Evolutionary conservation across 2,888 invertebrate species (phyloP).

Genomic region (Esperia sulphurella): DNA sequence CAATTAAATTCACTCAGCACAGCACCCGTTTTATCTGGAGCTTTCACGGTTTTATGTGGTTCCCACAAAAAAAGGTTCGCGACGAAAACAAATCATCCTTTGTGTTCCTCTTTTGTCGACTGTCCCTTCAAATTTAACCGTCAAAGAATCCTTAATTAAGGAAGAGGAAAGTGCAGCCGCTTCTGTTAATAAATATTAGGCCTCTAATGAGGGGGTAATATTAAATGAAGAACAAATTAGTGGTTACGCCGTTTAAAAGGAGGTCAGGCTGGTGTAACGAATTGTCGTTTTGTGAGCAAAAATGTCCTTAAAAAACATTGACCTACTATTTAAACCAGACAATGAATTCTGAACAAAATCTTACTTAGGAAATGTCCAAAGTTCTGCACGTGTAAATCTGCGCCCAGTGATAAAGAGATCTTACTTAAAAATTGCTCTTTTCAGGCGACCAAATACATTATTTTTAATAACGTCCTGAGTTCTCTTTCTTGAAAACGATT

Average conservation of each 20-base stretch:
- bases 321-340: no score
- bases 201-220: constrained; percentile 6
- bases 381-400: not conserved
- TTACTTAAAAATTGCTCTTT: no score
- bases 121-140: constrained; percentile 33
- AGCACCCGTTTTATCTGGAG: constrained; percentile 21
- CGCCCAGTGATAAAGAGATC: no score
- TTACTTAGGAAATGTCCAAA: no score
- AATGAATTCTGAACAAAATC: no score
- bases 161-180: constrained; percentile 13
- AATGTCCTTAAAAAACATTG: no score
- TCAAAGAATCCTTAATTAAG: constrained; percentile 23
- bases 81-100: constrained; percentile 43
- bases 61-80: constrained; percentile 24
- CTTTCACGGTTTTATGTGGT: constrained; percentile 16
- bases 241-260: constrained; percentile 3
- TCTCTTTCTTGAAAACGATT: no score
- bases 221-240: constrained; percentile 6
- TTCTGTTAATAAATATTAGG: constrained; percentile 13
- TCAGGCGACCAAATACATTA: no score
- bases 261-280: not conserved
- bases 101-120: constrained; percentile 31
- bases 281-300: not conserved
- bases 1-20: constrained; percentile 12
- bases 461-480: no score